Conservation (phyloP, 2,888 invertebrate species). For the Allolobophora icterica region DNA sequence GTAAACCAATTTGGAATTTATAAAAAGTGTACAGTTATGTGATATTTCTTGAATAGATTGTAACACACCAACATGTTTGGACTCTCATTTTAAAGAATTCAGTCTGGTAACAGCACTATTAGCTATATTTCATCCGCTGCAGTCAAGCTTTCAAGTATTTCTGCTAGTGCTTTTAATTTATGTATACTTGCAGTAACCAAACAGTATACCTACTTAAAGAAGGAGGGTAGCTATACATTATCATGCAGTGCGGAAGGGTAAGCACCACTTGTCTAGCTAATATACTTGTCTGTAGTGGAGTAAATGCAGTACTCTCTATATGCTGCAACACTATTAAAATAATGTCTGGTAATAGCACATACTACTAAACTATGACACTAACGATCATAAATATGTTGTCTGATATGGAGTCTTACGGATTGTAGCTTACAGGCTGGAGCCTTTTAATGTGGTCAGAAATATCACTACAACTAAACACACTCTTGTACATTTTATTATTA, state of each 20-base stretch:
- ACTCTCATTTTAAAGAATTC: not conserved
- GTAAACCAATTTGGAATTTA: too few relatives aligned
- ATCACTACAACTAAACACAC: too few relatives aligned
- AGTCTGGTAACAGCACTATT: not conserved
- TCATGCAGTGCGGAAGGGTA: not conserved
- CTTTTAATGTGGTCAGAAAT: too few relatives aligned
- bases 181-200: not conserved
- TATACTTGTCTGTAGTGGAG: not conserved
- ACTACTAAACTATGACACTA: not conserved
- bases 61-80: too few relatives aligned
- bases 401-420: not conserved
- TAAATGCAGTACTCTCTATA: not conserved
- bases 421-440: too few relatives aligned
- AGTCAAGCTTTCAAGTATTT: constrained; percentile 2
- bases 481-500: too few relatives aligned
- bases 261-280: constrained; percentile 10
- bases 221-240: too few relatives aligned
- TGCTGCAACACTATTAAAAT: not conserved
- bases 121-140: not conserved
- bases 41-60: too few relatives aligned
- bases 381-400: too few relatives aligned
- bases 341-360: not conserved
- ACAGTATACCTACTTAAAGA: not conserved
- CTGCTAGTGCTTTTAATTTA: not conserved
- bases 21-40: too few relatives aligned